These are phyloP conservation scores for Sturnira hondurensis DNA, from an alignment of 2,113 vertebrate species.

Conservation along the genomic window DNA sequence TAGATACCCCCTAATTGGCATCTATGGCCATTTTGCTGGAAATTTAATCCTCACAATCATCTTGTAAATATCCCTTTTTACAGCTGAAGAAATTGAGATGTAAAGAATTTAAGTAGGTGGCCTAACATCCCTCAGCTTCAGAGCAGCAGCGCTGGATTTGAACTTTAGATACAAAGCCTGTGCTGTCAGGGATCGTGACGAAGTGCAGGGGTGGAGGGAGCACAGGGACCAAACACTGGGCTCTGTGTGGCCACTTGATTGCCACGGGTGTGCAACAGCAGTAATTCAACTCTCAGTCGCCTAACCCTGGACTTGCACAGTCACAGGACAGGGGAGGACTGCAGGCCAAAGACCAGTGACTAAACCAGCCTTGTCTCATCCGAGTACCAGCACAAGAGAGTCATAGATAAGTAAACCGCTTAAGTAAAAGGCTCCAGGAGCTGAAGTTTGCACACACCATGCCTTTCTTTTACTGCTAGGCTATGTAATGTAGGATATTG, in stretches of 20 bases:
- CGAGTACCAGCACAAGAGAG: not conserved
- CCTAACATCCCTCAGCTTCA: not conserved
- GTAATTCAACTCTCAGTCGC: not conserved
- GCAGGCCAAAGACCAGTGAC: not conserved
- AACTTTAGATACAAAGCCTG: not conserved
- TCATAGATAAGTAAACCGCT: not conserved
- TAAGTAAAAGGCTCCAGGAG: not conserved
- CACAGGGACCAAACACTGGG: not conserved
- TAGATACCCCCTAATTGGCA: not conserved
- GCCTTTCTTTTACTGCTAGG: not conserved
- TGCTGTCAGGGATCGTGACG: not conserved
- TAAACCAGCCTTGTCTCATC: not conserved
- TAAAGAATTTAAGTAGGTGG: not conserved
- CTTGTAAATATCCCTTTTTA: not conserved
- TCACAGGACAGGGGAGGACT: not conserved
- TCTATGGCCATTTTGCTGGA: not conserved
- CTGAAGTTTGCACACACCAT: not conserved
- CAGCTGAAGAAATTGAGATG: not conserved
- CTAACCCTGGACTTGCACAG: not conserved
- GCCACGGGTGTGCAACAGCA: not conserved
- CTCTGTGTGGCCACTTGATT: not conserved
- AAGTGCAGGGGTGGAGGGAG: not conserved
- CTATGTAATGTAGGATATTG: rapidly evolving
- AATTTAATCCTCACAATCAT: not conserved
- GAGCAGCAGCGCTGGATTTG: not conserved